Percentiles rank a stretch among this genome's conserved stretches.
Evolutionary conservation across 2,113 vertebrate species (phyloP).

Genomic region (Campylomormyrus numenius): DNA sequence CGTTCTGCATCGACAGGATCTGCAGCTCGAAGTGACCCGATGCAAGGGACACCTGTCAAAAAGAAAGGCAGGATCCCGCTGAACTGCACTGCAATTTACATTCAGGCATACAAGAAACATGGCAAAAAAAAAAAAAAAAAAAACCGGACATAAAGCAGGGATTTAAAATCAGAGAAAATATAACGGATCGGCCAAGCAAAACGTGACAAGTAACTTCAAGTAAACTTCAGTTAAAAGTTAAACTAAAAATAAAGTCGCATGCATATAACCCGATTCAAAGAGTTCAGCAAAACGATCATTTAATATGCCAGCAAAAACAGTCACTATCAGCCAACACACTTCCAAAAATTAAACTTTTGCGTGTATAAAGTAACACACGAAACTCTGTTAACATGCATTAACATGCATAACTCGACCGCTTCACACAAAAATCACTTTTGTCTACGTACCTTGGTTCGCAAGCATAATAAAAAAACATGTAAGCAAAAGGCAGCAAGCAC

Average conservation of each 20-base stretch:
- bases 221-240: not conserved
- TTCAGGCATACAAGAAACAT: not conserved
- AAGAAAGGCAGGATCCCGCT: not conserved
- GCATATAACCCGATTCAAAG: not conserved
- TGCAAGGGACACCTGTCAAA: constrained; percentile 68
- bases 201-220: not conserved
- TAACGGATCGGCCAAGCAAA: not conserved
- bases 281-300: not conserved
- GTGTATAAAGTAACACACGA: not conserved
- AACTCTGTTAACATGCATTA: not conserved
- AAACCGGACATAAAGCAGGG: not conserved
- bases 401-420: not conserved
- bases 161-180: too few species aligned
- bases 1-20: constrained; percentile 79
- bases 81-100: not conserved
- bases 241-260: not conserved
- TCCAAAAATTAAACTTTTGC: not conserved
- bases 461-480: constrained; percentile 56
- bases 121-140: too few species aligned
- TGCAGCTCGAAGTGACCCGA: constrained; percentile 86
- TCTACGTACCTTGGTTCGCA: constrained; percentile 64
- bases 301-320: not conserved
- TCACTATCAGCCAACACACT: not conserved
- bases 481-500: constrained; percentile 56
- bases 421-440: not conserved